phyloP scores from a whole-genome alignment of 2,113 vertebrate genomes.

The Coturnix japonica region DNA sequence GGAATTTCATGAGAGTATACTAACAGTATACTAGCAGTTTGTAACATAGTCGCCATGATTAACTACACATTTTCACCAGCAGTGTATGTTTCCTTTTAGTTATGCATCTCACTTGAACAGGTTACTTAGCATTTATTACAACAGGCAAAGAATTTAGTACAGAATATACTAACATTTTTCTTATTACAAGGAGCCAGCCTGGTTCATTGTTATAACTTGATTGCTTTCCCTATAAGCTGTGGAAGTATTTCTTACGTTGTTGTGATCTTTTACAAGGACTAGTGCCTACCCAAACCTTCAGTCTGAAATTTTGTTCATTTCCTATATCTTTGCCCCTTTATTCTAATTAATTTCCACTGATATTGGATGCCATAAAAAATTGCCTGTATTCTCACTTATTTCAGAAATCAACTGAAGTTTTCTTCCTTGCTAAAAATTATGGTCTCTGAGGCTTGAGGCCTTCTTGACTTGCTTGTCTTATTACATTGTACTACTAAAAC shows the following conservation, averaged over 20 bases:
- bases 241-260: background rate
- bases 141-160: background rate
- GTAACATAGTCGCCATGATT: no score
- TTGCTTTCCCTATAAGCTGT: background rate
- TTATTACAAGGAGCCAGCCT: background rate
- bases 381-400: background rate
- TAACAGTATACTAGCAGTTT: background rate
- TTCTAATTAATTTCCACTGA: background rate
- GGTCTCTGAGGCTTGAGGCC: background rate
- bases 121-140: background rate
- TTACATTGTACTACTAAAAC: background rate
- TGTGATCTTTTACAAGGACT: background rate
- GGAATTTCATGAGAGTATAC: background rate
- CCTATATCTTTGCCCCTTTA: background rate
- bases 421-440: background rate
- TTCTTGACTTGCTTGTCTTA: background rate
- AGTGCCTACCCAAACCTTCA: background rate
- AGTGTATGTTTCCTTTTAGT: background rate
- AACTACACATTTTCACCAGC: no score
- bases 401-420: background rate
- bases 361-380: background rate
- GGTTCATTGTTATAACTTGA: background rate
- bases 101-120: background rate
- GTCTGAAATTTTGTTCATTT: background rate
- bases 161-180: background rate